Evolutionary conservation across 2,113 vertebrate genomes (phyloP), one percentile per base, ranked within the genome.

Genomic region (Cyphomyrus plagiostoma): DNA sequence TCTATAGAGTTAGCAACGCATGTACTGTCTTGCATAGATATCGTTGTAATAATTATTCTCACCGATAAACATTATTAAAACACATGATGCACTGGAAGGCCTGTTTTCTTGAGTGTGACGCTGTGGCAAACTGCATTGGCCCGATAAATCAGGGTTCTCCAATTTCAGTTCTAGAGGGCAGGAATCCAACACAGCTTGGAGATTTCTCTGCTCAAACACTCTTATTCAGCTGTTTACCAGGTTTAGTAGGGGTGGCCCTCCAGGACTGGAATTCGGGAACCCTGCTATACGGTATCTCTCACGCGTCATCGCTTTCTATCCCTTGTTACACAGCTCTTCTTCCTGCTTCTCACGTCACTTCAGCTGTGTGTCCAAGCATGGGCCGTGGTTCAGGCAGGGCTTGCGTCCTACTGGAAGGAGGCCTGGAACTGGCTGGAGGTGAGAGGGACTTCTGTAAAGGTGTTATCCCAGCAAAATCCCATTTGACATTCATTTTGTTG

Each of bases 381-480:
- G 56, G 0, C 6, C 45, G 39, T 95, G 77, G 74, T 82, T 23
- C 94, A 95, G 88, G 92, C 91, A 89, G 96, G 95, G 3, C 0
- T 95, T 70, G 80, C 90, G 85, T 82, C 56, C 91, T 94, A 95
- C 89, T 96, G 93, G 92, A 92, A 53, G 58, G 93, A 92, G 70
- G 91, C 94, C 0, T 89, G 92, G 82, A 95, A 85, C 90, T 96
- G 95, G 95, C 89, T 96, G 50, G 95, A 97, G 93, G 97, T 97
- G 92, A 95, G 93, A 45, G 74, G 48, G 23, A 48, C 48, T 26
- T 35, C 49, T 9, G 9, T 17, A 53, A n/a, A 46, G 80, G 19
- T 42, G 23, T 17, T 9, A 74, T 10, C 30, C 26, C 70, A 30
- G 30, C 26, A 77, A 39, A 77, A 39, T 77, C 70, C 26, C 15